Base-by-base conservation (phyloP, 2,888 invertebrate genomes). In the Phorcus lineatus region DNA sequence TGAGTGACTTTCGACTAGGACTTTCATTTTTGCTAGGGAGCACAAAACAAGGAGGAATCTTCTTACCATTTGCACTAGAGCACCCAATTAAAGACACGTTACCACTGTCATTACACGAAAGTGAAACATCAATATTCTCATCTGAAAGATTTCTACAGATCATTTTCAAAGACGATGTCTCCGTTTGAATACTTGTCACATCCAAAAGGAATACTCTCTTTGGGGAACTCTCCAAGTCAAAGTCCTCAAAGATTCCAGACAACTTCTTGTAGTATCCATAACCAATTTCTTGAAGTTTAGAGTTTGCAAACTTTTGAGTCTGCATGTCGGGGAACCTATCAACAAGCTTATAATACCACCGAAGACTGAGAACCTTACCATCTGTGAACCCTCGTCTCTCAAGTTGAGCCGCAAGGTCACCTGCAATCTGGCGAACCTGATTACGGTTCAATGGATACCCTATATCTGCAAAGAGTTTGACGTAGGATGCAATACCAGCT, bases 201-300 rank as follows among this genome's bases (percentile, higher is more conserved):
- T 70, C 70, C 31, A 70, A 36, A 40, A 28, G 17, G 17, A 70
- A 70, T 31, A 70, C 7, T 19, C 70, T 28, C 36, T 70, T 70
- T 3, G 36, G 31, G 17, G 40, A 19, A 40, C 36, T n/a, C 40
- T 40, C 70, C 19, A 40, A 70, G 7, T 19, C 70, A 9, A 31
- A 36, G 4, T 70, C 40, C 4, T 70, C 70, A 70, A 36, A 31
- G 19, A 70, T 19, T 36, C 24, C 70, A 31, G 70, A 2, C 28
- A 70, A 36, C n/a, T 70, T 70, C 70, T 70, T 70, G 70, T 70
- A 70, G 36, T 70, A 70, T 2, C 70, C 70, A 36, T 36, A 70
- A 28, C 70, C 70, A 19, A 70, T 70, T 19, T 70, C 70, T 19
- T 36, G 70, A 19, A 70, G 36, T 36, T 70, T 70, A 19, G 40